Conservation (phyloP, 2,113 vertebrate genomes). For the Ptilonorhynchus violaceus region DNA sequence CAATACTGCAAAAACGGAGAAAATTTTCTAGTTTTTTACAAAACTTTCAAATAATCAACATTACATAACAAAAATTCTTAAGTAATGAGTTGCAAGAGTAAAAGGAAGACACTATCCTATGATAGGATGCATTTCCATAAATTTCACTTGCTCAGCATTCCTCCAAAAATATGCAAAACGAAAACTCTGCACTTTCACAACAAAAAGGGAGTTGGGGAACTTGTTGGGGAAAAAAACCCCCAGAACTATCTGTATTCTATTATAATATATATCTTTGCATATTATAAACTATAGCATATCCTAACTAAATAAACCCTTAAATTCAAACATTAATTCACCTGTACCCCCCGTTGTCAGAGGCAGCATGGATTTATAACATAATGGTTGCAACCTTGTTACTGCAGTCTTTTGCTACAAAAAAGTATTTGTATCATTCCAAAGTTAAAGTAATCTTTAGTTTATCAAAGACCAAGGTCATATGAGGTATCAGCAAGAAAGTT, state of each 20-base stretch:
- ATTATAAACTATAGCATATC: neutral
- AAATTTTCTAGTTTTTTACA: neutral
- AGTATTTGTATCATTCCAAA: neutral
- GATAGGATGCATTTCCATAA: neutral
- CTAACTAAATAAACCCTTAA: neutral
- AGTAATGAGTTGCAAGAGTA: neutral
- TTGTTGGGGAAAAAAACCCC: neutral
- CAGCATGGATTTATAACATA: accelerated
- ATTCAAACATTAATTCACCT: neutral
- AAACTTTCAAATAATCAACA: neutral
- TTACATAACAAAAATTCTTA: neutral
- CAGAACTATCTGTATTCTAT: neutral
- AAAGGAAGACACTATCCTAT: neutral
- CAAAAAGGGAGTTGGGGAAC: neutral
- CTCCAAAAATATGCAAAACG: neutral
- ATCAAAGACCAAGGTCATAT: neutral
- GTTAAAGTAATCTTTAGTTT: neutral
- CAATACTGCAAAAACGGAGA: neutral
- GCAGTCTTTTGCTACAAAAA: neutral
- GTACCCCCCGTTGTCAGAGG: neutral
- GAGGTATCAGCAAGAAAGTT: neutral
- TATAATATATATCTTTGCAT: neutral
- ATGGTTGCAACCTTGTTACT: neutral
- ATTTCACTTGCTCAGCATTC: neutral
- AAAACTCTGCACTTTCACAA: neutral